Evolutionary conservation across 2,113 vertebrate genomes (phyloP).

Genomic region (Bubo bubo): DNA sequence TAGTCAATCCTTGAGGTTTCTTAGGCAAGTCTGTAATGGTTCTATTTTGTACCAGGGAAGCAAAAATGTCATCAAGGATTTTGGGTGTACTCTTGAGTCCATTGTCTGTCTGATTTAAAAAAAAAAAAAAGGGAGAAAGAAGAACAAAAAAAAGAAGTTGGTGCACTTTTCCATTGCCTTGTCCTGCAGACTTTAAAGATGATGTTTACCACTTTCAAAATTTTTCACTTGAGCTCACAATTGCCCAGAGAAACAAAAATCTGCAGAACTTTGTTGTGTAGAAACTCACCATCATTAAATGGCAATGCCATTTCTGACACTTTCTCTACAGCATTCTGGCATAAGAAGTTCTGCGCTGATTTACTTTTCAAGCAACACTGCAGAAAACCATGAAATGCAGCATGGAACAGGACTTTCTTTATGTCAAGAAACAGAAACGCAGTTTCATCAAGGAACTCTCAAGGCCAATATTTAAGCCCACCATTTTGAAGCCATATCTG

Average conservation of each 20-base stretch:
- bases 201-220: not conserved
- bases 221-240: not conserved
- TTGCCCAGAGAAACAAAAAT: not conserved
- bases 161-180: not conserved
- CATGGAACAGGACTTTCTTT: not conserved
- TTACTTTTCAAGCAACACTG: not conserved
- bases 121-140: not conserved
- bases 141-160: not conserved
- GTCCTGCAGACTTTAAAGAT: not conserved
- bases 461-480: not conserved
- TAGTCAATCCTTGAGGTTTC: constrained; percentile 74
- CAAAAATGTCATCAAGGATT: constrained; percentile 84
- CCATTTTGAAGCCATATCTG: not conserved
- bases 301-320: not conserved
- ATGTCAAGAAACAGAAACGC: not conserved
- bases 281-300: not conserved
- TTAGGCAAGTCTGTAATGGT: constrained; percentile 69
- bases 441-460: not conserved
- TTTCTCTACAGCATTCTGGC: not conserved
- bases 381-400: not conserved
- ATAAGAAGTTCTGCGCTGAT: not conserved
- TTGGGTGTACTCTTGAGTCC: constrained; percentile 81
- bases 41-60: constrained; percentile 81
- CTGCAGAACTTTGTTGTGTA: not conserved
- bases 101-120: constrained; percentile 74